Evolutionary conservation across 2,888 invertebrate genomes (phyloP).

Genomic region (Catocala sponsa): DNA sequence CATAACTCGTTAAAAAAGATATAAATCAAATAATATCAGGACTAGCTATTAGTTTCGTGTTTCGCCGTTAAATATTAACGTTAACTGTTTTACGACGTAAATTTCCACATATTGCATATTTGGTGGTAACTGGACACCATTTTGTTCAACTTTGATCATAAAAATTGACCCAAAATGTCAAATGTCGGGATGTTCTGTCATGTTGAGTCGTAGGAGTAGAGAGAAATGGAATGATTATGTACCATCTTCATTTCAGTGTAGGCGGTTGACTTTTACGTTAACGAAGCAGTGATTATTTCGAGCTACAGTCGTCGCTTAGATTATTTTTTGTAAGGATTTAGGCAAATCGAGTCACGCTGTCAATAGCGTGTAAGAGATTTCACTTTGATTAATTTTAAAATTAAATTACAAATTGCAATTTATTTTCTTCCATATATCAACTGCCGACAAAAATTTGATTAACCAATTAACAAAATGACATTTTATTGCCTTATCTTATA

Average conservation of each 20-base stretch:
- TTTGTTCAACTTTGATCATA: constrained; percentile 43
- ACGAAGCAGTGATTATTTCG: not conserved
- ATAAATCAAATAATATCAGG: constrained; percentile 40
- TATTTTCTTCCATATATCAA: too few species aligned
- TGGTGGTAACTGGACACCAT: constrained; percentile 45
- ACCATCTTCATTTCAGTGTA: constrained; percentile 17
- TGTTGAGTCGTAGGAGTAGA: constrained; percentile 41
- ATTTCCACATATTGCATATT: constrained; percentile 47
- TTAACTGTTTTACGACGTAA: constrained; percentile 36
- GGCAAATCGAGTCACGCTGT: too few species aligned
- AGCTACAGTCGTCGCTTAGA: too few species aligned
- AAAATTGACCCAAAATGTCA: constrained; percentile 46
- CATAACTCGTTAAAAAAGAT: constrained; percentile 33
- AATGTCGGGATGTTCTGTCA: constrained; percentile 36
- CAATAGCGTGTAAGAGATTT: too few species aligned
- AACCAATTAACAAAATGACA: too few species aligned
- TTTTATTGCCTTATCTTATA: too few species aligned
- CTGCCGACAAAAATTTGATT: too few species aligned
- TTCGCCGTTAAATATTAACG: constrained; percentile 50
- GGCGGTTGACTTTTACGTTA: constrained; percentile 23
- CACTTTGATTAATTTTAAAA: too few species aligned
- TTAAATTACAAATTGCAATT: too few species aligned
- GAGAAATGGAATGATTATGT: constrained; percentile 25
- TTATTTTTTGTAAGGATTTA: too few species aligned
- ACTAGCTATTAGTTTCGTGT: constrained; percentile 42